Base-by-base conservation (phyloP, 1,140 invertebrate species). In the Caenorhabditis briggsae region DNA sequence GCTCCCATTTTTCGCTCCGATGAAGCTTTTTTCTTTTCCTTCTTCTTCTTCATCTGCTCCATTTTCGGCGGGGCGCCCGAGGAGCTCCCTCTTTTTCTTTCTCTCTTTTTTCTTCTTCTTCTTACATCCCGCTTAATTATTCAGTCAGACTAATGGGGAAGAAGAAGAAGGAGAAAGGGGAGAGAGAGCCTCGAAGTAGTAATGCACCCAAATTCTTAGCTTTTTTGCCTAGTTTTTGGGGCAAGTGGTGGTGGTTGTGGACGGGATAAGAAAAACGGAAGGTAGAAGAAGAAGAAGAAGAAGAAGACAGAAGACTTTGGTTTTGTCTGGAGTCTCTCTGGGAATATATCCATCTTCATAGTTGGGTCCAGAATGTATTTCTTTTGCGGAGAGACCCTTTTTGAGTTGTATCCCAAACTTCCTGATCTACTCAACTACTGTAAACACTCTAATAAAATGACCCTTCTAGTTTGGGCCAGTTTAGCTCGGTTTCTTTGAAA, bases 191-290 rank as follows among this genome's bases (percentile, higher is more conserved):
- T 33, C 20, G 33, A 50, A 78, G 70, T 78, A 78, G 70, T 78
- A 78, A 78, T 78, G 70, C 70, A 78, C 70, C 70, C 70, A 78
- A 33, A 78, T 78, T 78, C 70, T 78, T 78, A 23, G 70, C 46
- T 23, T 50, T 78, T 78, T 78, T 50, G 43, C 70, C 14, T 33
- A 12, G 6, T 11, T 61, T 61, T 61, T 61, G 20, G 59, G 20
- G 14, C 8, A 58, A 58, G 16, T 14, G 9, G 50, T 33, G 33
- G 33, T 33, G 33, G 33, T 33, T 33, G 33, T 3, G 33, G 33
- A 33, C 33, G 16, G 50, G 12, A 53, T 53, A 16, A 53, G 50
- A 53, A 58, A 58, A 58, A 58, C 56, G 56, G 56, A n/a, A 2
- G 56, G 56, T 58, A 11, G 11, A 53, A 53, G 50, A 33, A 33